phyloP scores from a whole-genome alignment of 1,140 invertebrate genomes.

The Dufourea novaeangliae region DNA sequence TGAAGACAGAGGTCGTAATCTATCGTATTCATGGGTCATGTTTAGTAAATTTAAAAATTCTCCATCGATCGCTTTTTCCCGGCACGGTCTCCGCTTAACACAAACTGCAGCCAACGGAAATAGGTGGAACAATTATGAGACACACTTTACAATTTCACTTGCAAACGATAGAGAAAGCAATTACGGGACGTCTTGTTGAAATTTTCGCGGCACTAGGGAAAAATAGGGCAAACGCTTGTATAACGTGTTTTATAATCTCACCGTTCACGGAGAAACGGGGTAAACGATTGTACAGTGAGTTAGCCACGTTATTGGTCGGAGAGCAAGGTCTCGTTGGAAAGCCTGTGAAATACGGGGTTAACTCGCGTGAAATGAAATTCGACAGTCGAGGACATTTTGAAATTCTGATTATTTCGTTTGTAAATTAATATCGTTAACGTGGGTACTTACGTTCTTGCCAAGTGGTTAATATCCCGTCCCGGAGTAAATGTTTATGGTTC shows the following conservation, averaged over 20 bases:
- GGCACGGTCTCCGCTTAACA: background rate
- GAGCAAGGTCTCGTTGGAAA: background rate
- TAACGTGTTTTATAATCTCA: background rate
- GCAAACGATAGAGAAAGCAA: constrained; percentile 31
- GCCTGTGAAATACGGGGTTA: background rate
- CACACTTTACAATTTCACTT: background rate
- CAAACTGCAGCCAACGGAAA: background rate
- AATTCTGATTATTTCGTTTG: background rate
- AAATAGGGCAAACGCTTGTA: background rate
- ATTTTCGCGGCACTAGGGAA: background rate
- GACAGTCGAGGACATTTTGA: background rate
- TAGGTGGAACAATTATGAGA: constrained; percentile 18
- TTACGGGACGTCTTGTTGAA: constrained; percentile 14
- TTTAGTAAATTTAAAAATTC: background rate
- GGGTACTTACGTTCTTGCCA: constrained; percentile 45
- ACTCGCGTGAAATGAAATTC: background rate
- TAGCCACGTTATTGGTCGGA: background rate
- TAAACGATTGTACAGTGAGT: background rate
- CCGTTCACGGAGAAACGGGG: background rate
- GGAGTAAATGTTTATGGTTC: constrained; percentile 42
- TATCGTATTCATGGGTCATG: too few relatives aligned
- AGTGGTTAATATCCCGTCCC: constrained; percentile 51
- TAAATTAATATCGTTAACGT: background rate
- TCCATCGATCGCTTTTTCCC: background rate
- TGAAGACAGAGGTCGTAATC: too few relatives aligned